These are phyloP conservation scores for Heliconius hewitsoni DNA, from an alignment of 1,140 invertebrate species.

Conservation along the genomic window DNA sequence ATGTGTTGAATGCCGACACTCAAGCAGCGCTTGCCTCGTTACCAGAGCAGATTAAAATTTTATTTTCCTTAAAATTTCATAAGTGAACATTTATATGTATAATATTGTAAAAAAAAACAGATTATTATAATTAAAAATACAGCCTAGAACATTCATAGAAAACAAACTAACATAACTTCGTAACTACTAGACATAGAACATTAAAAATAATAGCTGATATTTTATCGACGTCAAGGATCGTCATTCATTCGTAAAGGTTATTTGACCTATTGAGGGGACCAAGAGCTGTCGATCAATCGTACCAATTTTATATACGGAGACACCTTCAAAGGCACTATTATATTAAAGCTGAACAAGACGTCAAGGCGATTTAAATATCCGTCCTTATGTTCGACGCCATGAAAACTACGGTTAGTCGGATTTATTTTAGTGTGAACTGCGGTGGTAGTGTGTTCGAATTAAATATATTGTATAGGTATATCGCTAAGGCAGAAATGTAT, in stretches of 20 bases:
- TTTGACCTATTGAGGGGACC: slow-evolving; percentile 27
- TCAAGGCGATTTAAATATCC: slow-evolving; percentile 64
- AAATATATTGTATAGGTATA: not conserved
- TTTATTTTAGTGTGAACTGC: not conserved
- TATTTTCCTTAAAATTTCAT: too few relatives aligned
- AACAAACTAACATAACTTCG: not conserved
- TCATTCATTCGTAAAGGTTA: slow-evolving; percentile 20
- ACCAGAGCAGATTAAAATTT: too few relatives aligned
- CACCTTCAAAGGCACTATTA: slow-evolving; percentile 58
- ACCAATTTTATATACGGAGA: slow-evolving; percentile 49
- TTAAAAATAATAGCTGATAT: slow-evolving; percentile 12
- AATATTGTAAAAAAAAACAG: not conserved
- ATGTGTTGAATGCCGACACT: too few relatives aligned
- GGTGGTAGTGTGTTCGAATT: not conserved
- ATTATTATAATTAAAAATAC: not conserved
- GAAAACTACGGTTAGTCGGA: slow-evolving; percentile 26
- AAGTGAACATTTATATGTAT: too few relatives aligned
- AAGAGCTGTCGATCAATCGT: slow-evolving; percentile 41
- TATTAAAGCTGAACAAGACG: slow-evolving; percentile 56
- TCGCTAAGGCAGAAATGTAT: too few relatives aligned
- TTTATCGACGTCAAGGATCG: slow-evolving; percentile 23
- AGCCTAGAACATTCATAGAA: not conserved
- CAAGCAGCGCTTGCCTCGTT: too few relatives aligned
- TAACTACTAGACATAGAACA: not conserved
- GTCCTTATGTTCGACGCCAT: slow-evolving; percentile 42